Base-by-base conservation (phyloP, 2,888 invertebrate species). In the Diogma glabrata region DNA sequence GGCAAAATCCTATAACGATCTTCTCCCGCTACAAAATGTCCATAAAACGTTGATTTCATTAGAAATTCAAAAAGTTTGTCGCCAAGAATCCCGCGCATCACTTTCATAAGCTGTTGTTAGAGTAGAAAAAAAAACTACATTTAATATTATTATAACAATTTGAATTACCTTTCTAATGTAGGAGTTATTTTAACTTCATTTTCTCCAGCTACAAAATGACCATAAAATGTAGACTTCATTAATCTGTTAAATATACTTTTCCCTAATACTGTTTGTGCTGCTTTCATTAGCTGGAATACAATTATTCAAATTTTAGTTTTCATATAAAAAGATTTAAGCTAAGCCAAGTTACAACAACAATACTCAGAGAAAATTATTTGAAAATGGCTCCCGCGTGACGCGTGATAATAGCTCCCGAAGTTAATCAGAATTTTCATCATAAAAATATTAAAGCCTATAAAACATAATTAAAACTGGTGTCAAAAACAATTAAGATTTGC, bases 151-250 rank as follows among this genome's bases (percentile, higher is more conserved):
- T n/a, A n/a, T n/a, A 47, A 20, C 30, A 47, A 50, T 52, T 53
- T 55, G 56, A 58, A 60, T 69, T 69, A 78, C 79, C 84, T 79
- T 65, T 87, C 84, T 60, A 94, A 76, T 51, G 82, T 83, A 30
- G 94, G 93, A 60, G 81, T 78, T 64, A 95, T 91, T 67, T 84
- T 85, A 60, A 82, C 75, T 69, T 88, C 85, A 70, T 94, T 89
- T 68, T 94, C 91, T 52, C 99, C 99, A 49, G 96, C 99, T 50
- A 99, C 99, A 74, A 99, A 99, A 73, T 99, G 99, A 8, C 97
- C 99, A 72, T 97, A 99, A 73, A 99, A 96, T 20, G 97, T 91
- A 45, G 81, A 77, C 71, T 91, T 92, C 94, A 99, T 95, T 54
- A 92, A 58, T 55, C 73, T 62, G 55, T 82, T 79, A 73, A 97